Percentiles rank a stretch among this genome's conserved stretches.
These are phyloP conservation scores for Drosophila buzzatii DNA, from an alignment of 2,888 invertebrate species.

Conservation along the genomic window DNA sequence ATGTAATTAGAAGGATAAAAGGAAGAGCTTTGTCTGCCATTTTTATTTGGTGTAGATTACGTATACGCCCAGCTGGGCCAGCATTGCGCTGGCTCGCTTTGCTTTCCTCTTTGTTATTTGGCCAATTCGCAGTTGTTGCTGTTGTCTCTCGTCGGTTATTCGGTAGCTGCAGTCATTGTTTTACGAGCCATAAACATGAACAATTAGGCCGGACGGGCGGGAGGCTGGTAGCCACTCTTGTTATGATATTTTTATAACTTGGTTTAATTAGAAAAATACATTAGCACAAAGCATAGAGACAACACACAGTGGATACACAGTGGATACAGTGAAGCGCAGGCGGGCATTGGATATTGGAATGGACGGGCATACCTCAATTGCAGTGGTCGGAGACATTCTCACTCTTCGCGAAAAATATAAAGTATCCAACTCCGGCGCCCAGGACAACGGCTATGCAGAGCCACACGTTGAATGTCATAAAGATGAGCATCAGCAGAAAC, in stretches of 20 bases:
- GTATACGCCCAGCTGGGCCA: conserved; percentile 38
- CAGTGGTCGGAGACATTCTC: conserved; percentile 57
- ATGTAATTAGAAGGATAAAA: conserved; percentile 30
- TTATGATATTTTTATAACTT: conserved; percentile 66
- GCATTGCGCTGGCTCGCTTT: background rate
- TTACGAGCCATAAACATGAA: conserved; percentile 79
- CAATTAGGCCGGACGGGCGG: conserved; percentile 64
- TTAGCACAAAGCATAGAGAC: conserved; percentile 52
- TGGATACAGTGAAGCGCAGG: background rate
- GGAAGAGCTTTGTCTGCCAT: conserved; percentile 19
- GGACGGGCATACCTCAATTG: conserved; percentile 43
- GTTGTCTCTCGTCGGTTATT: conserved; percentile 11
- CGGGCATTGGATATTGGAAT: background rate
- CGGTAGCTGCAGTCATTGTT: conserved; percentile 69
- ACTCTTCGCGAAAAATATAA: conserved; percentile 90
- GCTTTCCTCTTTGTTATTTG: conserved; percentile 33
- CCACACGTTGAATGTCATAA: conserved; percentile 98
- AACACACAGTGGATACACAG: background rate
- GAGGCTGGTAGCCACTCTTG: conserved; percentile 41
- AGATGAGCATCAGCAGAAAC: conserved; percentile 97
- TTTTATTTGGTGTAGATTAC: conserved; percentile 24
- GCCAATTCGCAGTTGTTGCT: conserved; percentile 15
- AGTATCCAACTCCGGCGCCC: conserved; percentile 96
- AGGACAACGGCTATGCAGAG: conserved; percentile 93
- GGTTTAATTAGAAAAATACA: conserved; percentile 78